These are phyloP conservation scores for Polymixis lichenea DNA, from an alignment of 2,888 invertebrate genomes.

Conservation along the genomic window DNA sequence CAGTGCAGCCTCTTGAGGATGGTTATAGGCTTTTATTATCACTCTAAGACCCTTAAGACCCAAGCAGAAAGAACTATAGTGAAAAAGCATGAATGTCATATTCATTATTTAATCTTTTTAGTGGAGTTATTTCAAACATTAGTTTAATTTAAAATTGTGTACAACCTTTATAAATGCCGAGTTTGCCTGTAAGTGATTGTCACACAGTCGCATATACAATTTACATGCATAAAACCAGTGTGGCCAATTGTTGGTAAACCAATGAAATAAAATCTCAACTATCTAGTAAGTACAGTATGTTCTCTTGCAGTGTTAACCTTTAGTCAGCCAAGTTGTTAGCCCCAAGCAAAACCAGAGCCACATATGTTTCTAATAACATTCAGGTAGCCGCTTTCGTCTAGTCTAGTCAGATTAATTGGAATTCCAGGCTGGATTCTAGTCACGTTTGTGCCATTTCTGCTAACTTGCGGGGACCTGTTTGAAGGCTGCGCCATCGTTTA, in stretches of 20 bases:
- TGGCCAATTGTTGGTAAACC: neutral
- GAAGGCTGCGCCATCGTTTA: conserved; percentile 23
- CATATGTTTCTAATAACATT: conserved; percentile 21
- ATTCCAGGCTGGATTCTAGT: conserved; percentile 44
- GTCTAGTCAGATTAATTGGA: conserved; percentile 43
- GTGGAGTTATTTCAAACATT: too few species aligned
- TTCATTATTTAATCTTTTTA: too few species aligned
- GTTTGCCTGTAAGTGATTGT: neutral
- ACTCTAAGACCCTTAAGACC: too few species aligned
- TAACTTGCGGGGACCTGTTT: conserved; percentile 41
- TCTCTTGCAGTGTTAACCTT: neutral
- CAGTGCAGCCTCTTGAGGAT: too few species aligned
- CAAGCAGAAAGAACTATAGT: too few species aligned
- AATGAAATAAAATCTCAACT: neutral
- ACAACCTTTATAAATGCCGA: neutral
- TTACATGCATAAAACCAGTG: neutral
- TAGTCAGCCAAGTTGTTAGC: neutral
- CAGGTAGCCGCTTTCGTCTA: conserved; percentile 20
- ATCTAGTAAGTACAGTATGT: neutral
- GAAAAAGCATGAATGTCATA: too few species aligned
- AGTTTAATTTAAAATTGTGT: too few species aligned
- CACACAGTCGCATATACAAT: neutral
- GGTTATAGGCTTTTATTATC: too few species aligned
- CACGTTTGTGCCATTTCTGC: conserved; percentile 47
- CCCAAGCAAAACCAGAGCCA: neutral